phyloP scores from a whole-genome alignment of 2,797 vertebrate species.

The Spheniscus humboldti region DNA sequence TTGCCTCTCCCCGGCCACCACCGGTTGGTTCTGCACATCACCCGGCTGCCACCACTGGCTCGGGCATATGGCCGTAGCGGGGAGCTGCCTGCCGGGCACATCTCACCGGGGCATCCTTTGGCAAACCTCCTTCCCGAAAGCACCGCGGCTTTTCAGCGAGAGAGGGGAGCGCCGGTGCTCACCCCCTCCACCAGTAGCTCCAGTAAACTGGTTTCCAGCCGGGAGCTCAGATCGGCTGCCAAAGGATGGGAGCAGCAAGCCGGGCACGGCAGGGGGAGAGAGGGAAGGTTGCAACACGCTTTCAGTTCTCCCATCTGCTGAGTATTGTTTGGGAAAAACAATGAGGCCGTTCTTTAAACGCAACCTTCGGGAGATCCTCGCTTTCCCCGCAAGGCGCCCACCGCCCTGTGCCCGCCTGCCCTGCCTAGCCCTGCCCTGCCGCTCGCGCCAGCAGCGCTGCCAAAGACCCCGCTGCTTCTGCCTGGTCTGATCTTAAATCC shows the following conservation, averaged over 20 bases:
- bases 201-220: constrained; percentile 8
- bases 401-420: not conserved
- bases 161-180: not conserved
- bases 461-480: not conserved
- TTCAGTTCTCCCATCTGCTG: constrained; percentile 64
- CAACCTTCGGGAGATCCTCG: constrained; percentile 31
- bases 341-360: constrained; percentile 54
- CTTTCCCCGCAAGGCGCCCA: not conserved
- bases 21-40: accelerated
- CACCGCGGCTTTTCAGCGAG: not conserved
- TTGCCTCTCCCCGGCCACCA: not conserved
- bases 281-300: constrained; percentile 59
- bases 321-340: constrained; percentile 65
- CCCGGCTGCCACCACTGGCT: accelerated
- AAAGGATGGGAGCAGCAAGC: constrained; percentile 31
- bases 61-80: not conserved
- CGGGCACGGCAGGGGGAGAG: constrained; percentile 28
- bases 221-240: constrained; percentile 44
- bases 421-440: not conserved
- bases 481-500: constrained; percentile 14
- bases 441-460: not conserved
- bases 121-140: not conserved
- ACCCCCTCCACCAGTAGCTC: constrained; percentile 15
- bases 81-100: not conserved
- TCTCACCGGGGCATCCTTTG: not conserved